Evolutionary conservation across 2,797 vertebrate species (phyloP), one percentile per base, ranked within the genome.

Genomic region (Betta splendens): DNA sequence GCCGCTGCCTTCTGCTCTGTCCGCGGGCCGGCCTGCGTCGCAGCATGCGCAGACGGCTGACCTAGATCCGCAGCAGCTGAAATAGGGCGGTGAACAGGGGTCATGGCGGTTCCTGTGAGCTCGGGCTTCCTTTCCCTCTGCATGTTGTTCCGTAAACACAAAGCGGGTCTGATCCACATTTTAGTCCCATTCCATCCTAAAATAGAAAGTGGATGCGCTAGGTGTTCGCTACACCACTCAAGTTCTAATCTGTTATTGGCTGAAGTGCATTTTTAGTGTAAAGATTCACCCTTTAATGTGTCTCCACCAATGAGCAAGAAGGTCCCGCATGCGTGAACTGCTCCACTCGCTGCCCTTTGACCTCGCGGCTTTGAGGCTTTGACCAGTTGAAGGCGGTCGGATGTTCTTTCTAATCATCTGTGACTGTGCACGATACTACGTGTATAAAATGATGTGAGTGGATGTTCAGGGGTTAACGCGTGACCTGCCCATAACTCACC

Each of bases 31-130:
- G n/a, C n/a, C n/a, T 66, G 51, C 64, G 32, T 63, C 73, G 58
- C 51, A 13, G 3, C 0, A n/a, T 35, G 7, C 2, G 5, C 15
- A 36, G n/a, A 36, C 33, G 36, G 35, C 36, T 36, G 83, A 86
- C 81, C 83, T 72, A 80, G 42, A 82, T 85, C 54, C 64, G 3
- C 44, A 54, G 39, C 36, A 28, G 21, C n/a, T 31, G 35, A 42
- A 57, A 42, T 36, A 28, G 52, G 42, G 20, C 42, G 40, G n/a
- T 39, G 16, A 32, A 58, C n/a, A 16, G 1, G 2, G 33, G 32
- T 33, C 28, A 16, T 53, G n/a, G 20, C 1, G 35, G 38, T n/a
- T 7, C 6, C 52, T 50, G 23, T 25, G 26, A 25, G 28, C 48
- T 20, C 7, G 5, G 5, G 17, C 3, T 23, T 47, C 44, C 5